A percentile compares a stretch with the other conserved stretches of the same genome.
These are phyloP conservation scores for Chaetops frenatus DNA, from an alignment of 2,113 vertebrate genomes.

Conservation along the genomic window DNA sequence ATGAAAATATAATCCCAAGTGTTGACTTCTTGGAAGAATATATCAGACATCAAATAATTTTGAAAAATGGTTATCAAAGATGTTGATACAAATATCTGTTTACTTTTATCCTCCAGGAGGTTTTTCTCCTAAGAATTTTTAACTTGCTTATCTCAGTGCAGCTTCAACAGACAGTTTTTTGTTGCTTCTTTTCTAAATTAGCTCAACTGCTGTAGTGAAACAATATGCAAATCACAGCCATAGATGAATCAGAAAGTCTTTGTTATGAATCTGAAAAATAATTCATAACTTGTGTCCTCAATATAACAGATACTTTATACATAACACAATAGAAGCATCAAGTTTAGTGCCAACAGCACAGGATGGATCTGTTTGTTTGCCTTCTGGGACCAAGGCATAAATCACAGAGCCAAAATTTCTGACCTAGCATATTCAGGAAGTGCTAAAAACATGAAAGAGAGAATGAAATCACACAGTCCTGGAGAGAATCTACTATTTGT, in stretches of 20 bases:
- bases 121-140: not conserved
- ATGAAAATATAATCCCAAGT: not conserved
- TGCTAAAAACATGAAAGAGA: not conserved
- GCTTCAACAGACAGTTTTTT: not conserved
- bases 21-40: not conserved
- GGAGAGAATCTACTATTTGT: not conserved
- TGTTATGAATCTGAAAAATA: not conserved
- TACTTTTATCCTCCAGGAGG: not conserved
- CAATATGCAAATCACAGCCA: not conserved
- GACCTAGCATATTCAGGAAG: not conserved
- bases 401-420: not conserved
- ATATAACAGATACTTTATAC: not conserved
- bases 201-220: not conserved
- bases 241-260: not conserved
- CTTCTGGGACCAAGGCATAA: not conserved
- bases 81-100: not conserved
- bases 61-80: not conserved
- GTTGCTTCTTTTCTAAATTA: not conserved
- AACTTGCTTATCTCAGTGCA: not conserved
- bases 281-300: not conserved
- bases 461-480: not conserved
- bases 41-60: not conserved
- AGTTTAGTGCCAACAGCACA: not conserved
- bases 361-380: not conserved
- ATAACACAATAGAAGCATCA: not conserved